Conservation (phyloP, 1,140 invertebrate genomes). For the Microvelia longipes region DNA sequence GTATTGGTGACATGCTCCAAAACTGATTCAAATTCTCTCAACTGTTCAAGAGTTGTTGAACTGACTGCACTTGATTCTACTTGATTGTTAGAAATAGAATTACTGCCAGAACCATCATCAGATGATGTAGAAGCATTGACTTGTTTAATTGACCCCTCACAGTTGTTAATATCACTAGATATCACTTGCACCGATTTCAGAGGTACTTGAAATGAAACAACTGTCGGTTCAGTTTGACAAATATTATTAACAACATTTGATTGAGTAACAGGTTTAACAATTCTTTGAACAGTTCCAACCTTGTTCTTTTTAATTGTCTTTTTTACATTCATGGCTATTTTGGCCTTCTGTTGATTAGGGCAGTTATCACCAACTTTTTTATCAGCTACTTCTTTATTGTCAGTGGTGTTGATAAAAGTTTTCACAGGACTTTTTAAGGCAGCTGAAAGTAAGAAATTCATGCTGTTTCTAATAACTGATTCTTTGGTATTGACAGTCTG, state of each 20-base stretch:
- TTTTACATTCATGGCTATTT: background rate
- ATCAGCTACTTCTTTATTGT: background rate
- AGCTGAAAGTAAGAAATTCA: constrained; percentile 31
- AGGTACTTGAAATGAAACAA: constrained; percentile 19
- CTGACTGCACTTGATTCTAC: constrained; percentile 33
- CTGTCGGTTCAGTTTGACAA: constrained; percentile 7
- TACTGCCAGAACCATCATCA: constrained; percentile 23
- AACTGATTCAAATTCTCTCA: constrained; percentile 66
- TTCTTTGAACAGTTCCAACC: constrained; percentile 22
- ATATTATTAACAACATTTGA: constrained; percentile 28
- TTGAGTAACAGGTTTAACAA: constrained; percentile 39
- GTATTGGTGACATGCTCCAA: constrained; percentile 46
- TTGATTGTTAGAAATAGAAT: constrained; percentile 31
- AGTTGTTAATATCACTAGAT: constrained; percentile 31
- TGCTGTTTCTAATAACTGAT: constrained; percentile 31
- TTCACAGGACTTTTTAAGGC: constrained; percentile 23
- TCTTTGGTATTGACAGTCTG: constrained; percentile 23
- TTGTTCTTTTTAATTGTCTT: background rate
- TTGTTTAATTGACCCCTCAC: constrained; percentile 18
- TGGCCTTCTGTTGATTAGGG: background rate
- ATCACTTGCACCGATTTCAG: constrained; percentile 29
- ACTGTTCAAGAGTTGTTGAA: constrained; percentile 51
- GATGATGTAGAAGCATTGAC: constrained; percentile 14
- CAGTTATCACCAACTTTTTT: background rate
- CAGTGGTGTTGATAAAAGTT: background rate